Percentiles rank a stretch among this genome's conserved stretches.
Conservation (phyloP, 2,888 invertebrate genomes). For the Agrotis puta region DNA sequence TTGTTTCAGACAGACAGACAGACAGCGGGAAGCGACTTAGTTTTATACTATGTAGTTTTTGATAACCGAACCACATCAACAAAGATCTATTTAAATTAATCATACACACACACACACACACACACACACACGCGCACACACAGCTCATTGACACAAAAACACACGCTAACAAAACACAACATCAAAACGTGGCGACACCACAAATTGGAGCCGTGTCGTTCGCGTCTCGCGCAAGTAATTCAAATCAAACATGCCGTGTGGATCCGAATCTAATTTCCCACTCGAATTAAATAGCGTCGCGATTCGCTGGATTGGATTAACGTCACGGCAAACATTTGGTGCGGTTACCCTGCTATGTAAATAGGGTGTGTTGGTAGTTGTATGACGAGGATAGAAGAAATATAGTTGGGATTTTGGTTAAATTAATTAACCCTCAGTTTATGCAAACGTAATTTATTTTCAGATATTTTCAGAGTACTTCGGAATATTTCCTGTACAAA, state of each 20-base stretch:
- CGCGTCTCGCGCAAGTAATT: slow-evolving; percentile 73
- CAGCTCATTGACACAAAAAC: slow-evolving; percentile 25
- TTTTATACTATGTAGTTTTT: not conserved
- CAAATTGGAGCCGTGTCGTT: slow-evolving; percentile 66
- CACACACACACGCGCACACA: not conserved
- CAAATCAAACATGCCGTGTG: slow-evolving; percentile 82
- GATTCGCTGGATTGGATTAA: slow-evolving; percentile 81
- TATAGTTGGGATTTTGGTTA: not conserved
- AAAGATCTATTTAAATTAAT: not conserved
- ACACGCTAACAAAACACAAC: slow-evolving; percentile 54
- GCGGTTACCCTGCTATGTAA: slow-evolving; percentile 66
- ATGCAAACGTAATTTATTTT: not conserved
- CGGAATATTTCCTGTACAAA: too few relatives aligned
- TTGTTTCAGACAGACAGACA: too few relatives aligned
- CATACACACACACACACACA: not conserved
- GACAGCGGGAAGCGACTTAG: too few relatives aligned
- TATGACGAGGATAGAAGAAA: slow-evolving; percentile 25
- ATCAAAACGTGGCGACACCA: slow-evolving; percentile 57
- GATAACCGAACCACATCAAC: not conserved
- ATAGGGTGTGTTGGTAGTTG: slow-evolving; percentile 54
- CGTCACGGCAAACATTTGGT: slow-evolving; percentile 74
- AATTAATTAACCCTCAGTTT: not conserved
- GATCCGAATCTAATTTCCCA: slow-evolving; percentile 84
- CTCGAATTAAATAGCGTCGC: slow-evolving; percentile 81
- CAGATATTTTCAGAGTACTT: too few relatives aligned